Base-by-base conservation (phyloP, 1,140 invertebrate genomes). In the Chrysomallon squamiferum region DNA sequence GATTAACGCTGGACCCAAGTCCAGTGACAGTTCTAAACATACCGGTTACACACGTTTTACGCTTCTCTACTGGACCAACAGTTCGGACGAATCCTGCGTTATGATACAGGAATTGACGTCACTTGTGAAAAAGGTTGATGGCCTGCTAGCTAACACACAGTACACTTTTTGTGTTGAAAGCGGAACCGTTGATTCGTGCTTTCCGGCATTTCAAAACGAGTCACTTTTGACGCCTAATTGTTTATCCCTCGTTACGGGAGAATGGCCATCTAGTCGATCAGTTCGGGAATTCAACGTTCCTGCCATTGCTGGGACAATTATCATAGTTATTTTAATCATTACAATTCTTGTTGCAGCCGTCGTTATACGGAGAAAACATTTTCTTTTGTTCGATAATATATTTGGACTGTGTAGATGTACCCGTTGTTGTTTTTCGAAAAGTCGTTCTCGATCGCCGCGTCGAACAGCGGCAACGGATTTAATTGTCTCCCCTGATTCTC, bases 51-150 rank as follows among this genome's bases (percentile, higher is more conserved):
- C 29, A 15, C 15, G 22, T 1, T 54, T 27, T 30, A 54, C 50
- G 13, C 50, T 54, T 13, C 22, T 54, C 22, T 54, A 54, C 29
- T 54, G 50, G 50, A 54, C 22, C 50, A 54, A 54, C 50, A 54
- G 50, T 22, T 27, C 50, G 29, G 50, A 54, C n/a, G 22, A 54
- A 3, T 25, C 50, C 3, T 54, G 50, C 50, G 50, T 30, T 18
- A 13, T 54, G 50, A 9, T 54, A 54, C 50, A 54, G 50, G 50
- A 54, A 54, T 22, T 54, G 50, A 54, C 50, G 25, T 54, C 50
- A 54, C 50, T 27, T 4, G 22, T 30, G 18, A 11, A 54, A 13
- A 3, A 27, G 6, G 25, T 54, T 20, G 50, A 27, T 27, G 50
- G 50, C 15, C 29, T 54, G 22, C 22, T 27, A 27, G 18, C 50